Base-by-base conservation (phyloP, 2,113 vertebrate species). In the Grammatotria lemairii region DNA sequence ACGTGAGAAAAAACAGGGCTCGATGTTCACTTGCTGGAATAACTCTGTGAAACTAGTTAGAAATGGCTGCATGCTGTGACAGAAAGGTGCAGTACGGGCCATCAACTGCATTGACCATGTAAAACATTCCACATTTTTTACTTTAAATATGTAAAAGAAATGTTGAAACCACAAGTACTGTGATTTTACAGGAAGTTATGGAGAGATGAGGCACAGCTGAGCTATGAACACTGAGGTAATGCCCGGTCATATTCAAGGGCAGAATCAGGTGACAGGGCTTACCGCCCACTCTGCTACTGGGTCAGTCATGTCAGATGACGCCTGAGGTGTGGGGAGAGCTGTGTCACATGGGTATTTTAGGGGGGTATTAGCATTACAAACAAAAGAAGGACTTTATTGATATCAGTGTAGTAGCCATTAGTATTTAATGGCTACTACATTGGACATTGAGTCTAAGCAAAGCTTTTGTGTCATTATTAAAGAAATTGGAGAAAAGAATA, bases 201-300 rank as follows among this genome's bases (percentile, higher is more conserved):
- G 26, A 81, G 33, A 58, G 33, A 54, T 9, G 35, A 63, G 40
- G 40, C 21, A 73, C 35, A 42, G 19, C 6, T 65, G 49, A 21
- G 42, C 73, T 47, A 23, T 19, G 14, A 83, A 80, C 60, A 81
- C 40, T 38, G 13, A 42, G 91, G 58, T 87, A 85, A 86, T 26
- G 49, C 28, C 35, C 57, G 85, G 26, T 73, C 87, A 82, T 79
- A 57, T 82, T 84, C 83, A 90, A 90, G 80, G 88, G 86, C 82
- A 82, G 38, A 92, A 88, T 95, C 95, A 96, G 90, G 93, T 94
- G 95, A 94, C 89, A 55, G 82, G 83, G 90, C 88, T 95, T 94
- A 95, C 40, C 2, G 40, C 68, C 83, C 80, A 73, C 65, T 47
- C 40, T 60, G 85, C 70, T 84, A 83, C 86, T 81, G 65, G 83